Percentiles rank a stretch among this genome's conserved stretches.
Conservation (phyloP, 2,797 vertebrate species). For the Enteromius argenteus region DNA sequence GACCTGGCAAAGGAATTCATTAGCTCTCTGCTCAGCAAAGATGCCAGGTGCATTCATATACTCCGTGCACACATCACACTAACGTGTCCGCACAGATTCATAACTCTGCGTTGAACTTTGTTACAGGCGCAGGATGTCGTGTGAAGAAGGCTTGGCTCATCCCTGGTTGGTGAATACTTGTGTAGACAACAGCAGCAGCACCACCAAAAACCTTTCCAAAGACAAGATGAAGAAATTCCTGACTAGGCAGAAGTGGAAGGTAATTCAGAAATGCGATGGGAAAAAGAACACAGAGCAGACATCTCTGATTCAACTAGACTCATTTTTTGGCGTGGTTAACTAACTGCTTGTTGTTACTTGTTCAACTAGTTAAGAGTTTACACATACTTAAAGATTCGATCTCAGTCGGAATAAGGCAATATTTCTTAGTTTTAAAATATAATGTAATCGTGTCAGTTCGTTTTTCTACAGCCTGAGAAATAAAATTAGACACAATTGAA, state of each 20-base stretch:
- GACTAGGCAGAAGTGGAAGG: constrained; percentile 89
- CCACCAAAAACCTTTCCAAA: constrained; percentile 81
- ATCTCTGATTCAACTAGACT: not conserved
- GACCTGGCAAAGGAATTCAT: constrained; percentile 87
- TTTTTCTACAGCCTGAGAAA: too few species aligned
- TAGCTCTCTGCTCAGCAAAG: constrained; percentile 82
- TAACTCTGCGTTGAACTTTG: not conserved
- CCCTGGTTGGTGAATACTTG: constrained; percentile 81
- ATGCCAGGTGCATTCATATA: constrained; percentile 72
- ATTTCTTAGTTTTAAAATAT: not conserved
- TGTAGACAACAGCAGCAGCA: constrained; percentile 59
- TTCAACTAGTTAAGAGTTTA: not conserved
- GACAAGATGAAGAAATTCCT: constrained; percentile 87
- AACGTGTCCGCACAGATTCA: not conserved
- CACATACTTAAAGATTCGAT: not conserved
- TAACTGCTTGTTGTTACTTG: not conserved
- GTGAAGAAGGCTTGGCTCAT: constrained; percentile 79
- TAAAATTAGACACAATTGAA: too few species aligned
- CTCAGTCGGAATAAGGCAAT: not conserved
- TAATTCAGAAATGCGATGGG: constrained; percentile 53
- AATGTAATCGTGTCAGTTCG: too few species aligned
- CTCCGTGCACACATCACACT: not conserved
- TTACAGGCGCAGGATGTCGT: constrained; percentile 79
- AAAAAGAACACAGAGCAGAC: not conserved
- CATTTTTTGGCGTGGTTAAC: not conserved